These are phyloP conservation scores for Adela reaumurella DNA, from an alignment of 2,888 invertebrate species.

Conservation along the genomic window DNA sequence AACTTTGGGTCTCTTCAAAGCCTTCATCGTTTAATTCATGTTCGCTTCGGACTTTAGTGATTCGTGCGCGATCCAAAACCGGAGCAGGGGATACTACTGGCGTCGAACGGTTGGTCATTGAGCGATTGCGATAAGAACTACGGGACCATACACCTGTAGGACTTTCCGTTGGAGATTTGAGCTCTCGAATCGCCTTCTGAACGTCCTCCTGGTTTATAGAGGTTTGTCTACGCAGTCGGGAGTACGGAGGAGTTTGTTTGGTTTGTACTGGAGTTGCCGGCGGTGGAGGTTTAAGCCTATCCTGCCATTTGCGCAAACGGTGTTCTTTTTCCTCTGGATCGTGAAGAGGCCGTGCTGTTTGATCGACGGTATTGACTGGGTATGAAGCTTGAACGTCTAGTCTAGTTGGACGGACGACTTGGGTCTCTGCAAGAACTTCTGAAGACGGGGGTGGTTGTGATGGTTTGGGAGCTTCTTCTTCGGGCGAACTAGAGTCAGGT, in stretches of 20 bases:
- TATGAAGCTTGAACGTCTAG: constrained; percentile 51
- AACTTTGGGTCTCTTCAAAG: constrained; percentile 85
- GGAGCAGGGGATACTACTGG: constrained; percentile 7
- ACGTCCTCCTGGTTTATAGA: constrained; percentile 70
- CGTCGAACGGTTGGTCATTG: constrained; percentile 10
- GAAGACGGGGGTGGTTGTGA: constrained; percentile 38
- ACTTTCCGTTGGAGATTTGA: constrained; percentile 60
- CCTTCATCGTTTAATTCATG: constrained; percentile 84
- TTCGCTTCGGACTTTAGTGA: constrained; percentile 55
- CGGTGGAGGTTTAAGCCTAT: constrained; percentile 59
- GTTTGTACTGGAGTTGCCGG: constrained; percentile 33
- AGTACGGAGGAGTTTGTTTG: constrained; percentile 28
- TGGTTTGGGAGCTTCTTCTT: constrained; percentile 40
- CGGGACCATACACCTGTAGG: constrained; percentile 61
- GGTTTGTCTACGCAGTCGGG: constrained; percentile 62
- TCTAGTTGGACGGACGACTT: constrained; percentile 47
- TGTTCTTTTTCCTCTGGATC: constrained; percentile 53
- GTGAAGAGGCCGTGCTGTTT: constrained; percentile 35
- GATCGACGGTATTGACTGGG: constrained; percentile 33
- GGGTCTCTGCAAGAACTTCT: constrained; percentile 52
- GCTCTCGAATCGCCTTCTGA: constrained; percentile 62
- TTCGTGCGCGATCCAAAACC: constrained; percentile 22
- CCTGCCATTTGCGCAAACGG: constrained; percentile 67
- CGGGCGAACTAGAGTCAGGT: constrained; percentile 55
- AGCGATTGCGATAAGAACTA: constrained; percentile 33